Percentiles rank a stretch among this genome's conserved stretches.
Evolutionary conservation across 2,797 vertebrate species (phyloP).

Genomic region (Oryzias dopingdopingensis): DNA sequence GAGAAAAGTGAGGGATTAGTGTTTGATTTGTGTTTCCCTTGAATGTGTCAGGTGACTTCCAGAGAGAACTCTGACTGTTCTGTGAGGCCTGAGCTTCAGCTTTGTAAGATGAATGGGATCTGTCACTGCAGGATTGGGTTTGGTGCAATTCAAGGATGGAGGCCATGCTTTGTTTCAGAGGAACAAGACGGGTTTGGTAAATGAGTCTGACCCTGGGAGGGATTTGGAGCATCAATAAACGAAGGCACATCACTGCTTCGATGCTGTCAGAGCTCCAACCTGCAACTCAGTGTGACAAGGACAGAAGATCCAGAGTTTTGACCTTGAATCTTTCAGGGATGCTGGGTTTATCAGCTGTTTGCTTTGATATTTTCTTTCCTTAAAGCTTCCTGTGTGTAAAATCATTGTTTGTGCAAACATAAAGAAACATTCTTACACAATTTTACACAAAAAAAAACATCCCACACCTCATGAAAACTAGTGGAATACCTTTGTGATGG

Average conservation of each 20-base stretch:
- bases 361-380: constrained; percentile 31
- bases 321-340: constrained; percentile 36
- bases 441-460: no score
- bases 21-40: constrained; percentile 16
- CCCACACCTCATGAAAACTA: no score
- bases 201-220: constrained; percentile 67
- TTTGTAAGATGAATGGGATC: constrained; percentile 61
- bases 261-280: constrained; percentile 47
- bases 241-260: constrained; percentile 13
- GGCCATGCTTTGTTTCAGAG: constrained; percentile 57
- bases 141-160: constrained; percentile 58
- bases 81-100: constrained; percentile 35
- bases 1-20: not conserved
- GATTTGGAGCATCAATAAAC: constrained; percentile 60
- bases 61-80: not conserved
- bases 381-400: constrained; percentile 37
- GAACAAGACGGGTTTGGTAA: constrained; percentile 48
- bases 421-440: constrained; percentile 11
- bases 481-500: no score
- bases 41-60: not conserved
- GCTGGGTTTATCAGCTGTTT: constrained; percentile 14
- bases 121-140: constrained; percentile 52
- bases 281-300: constrained; percentile 50
- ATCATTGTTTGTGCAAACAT: not conserved
- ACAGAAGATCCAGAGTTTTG: constrained; percentile 40